A percentile compares a stretch with the other conserved stretches of the same genome.
These are phyloP conservation scores for Cercopithecus mona DNA, from an alignment of 2,113 vertebrate species.

Conservation along the genomic window DNA sequence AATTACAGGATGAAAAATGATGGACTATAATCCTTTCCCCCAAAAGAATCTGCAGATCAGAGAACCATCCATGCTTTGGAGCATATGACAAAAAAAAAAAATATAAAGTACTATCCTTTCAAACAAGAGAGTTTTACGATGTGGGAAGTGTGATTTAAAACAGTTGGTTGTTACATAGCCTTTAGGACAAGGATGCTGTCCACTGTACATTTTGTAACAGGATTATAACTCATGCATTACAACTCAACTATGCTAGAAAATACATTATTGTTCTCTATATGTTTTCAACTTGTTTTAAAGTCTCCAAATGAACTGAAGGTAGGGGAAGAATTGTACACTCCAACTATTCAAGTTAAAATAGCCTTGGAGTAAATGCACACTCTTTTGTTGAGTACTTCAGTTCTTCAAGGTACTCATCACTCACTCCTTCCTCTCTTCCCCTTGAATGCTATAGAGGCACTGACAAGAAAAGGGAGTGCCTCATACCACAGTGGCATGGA, in stretches of 20 bases:
- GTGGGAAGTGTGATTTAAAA: conserved; percentile 39
- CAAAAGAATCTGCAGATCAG: conserved; percentile 65
- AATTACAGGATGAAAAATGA: conserved; percentile 73
- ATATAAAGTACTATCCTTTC: conserved; percentile 44
- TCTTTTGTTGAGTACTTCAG: neutral
- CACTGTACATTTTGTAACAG: conserved; percentile 23
- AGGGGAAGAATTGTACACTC: neutral
- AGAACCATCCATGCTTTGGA: conserved; percentile 45
- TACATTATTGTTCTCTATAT: neutral
- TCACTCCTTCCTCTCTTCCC: neutral
- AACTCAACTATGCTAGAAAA: conserved; percentile 23
- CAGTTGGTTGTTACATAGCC: neutral
- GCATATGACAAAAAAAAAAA: conserved; percentile 30
- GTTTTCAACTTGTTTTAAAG: neutral
- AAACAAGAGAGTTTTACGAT: conserved; percentile 20
- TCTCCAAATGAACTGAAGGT: neutral
- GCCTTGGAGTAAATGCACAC: neutral
- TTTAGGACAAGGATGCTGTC: neutral
- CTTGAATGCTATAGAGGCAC: neutral
- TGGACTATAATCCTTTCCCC: conserved; percentile 57
- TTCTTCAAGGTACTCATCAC: neutral
- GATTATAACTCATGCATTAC: neutral
- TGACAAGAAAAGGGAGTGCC: neutral
- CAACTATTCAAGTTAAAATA: neutral
- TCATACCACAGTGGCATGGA: neutral